Percentiles rank a stretch among this genome's conserved stretches.
These are phyloP conservation scores for Ormyrus nitidulus DNA, from an alignment of 2,888 invertebrate genomes.

Conservation along the genomic window DNA sequence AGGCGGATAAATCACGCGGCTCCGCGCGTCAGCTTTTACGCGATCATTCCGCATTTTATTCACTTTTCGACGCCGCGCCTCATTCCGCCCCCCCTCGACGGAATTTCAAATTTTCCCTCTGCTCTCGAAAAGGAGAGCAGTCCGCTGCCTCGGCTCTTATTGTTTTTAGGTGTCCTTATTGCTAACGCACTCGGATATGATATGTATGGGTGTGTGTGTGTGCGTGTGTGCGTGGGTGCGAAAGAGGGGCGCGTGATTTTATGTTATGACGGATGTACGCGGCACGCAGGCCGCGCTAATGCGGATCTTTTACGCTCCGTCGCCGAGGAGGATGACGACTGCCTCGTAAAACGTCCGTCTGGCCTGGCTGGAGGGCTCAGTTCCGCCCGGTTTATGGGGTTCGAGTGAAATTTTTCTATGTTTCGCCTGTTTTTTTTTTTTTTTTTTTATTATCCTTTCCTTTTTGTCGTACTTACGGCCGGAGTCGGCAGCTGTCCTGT, in stretches of 20 bases:
- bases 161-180: no score
- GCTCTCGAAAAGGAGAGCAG: conserved; percentile 1
- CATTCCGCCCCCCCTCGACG: not conserved
- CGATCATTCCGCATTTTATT: conserved; percentile 34
- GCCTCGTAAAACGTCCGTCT: conserved; percentile 26
- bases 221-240: not conserved
- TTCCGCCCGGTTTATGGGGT: conserved; percentile 5
- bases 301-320: conserved; percentile 29
- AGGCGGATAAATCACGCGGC: conserved; percentile 32
- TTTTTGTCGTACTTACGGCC: not conserved
- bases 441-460: not conserved
- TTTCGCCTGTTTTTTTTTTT: no score
- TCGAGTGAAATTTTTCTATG: not conserved
- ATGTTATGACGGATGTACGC: not conserved
- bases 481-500: conserved; percentile 13
- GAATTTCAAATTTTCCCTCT: conserved; percentile 33
- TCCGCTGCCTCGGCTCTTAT: conserved; percentile 7
- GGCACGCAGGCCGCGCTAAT: conserved; percentile 16
- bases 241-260: not conserved
- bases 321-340: not conserved
- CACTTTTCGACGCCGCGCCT: not conserved
- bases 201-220: no score
- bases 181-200: no score
- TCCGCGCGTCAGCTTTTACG: conserved; percentile 32
- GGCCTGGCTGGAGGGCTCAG: not conserved